These are phyloP conservation scores for Cosmia pyralina DNA, from an alignment of 2,888 invertebrate species.

Conservation along the genomic window DNA sequence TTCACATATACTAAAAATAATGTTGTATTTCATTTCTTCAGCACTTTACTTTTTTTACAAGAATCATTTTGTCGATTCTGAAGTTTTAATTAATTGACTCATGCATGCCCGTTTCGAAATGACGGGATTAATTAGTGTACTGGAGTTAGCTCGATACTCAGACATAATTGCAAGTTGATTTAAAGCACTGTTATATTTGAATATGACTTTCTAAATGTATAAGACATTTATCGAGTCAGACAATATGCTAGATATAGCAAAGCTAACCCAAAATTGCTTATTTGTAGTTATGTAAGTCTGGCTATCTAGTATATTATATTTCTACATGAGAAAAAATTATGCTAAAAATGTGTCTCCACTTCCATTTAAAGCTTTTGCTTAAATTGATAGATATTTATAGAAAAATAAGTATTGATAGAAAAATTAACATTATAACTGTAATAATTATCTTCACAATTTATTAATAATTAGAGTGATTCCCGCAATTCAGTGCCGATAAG, in stretches of 20 bases:
- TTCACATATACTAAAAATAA: too few species aligned
- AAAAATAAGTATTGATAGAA: conserved; percentile 43
- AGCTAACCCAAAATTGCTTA: background rate
- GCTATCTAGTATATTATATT: conserved; percentile 9
- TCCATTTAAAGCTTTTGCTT: conserved; percentile 56
- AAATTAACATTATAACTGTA: conserved; percentile 30
- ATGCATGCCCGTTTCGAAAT: too few species aligned
- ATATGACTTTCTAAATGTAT: conserved; percentile 3
- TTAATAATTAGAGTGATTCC: conserved; percentile 16
- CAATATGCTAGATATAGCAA: background rate
- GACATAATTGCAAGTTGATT: conserved; percentile 19
- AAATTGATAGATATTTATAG: conserved; percentile 29
- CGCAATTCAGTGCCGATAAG: conserved; percentile 38
- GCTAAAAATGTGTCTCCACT: conserved; percentile 9
- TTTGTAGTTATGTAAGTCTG: background rate
- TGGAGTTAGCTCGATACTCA: conserved; percentile 20
- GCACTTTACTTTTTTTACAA: too few species aligned
- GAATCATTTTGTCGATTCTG: too few species aligned
- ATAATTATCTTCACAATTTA: conserved; percentile 40
- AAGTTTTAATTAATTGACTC: too few species aligned
- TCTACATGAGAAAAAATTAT: background rate
- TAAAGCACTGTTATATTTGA: conserved; percentile 1
- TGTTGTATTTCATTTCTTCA: too few species aligned
- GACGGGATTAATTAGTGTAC: background rate
- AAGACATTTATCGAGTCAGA: conserved; percentile 2